Conservation (phyloP, 1,140 invertebrate species). For the Monochamus saltuarius region DNA sequence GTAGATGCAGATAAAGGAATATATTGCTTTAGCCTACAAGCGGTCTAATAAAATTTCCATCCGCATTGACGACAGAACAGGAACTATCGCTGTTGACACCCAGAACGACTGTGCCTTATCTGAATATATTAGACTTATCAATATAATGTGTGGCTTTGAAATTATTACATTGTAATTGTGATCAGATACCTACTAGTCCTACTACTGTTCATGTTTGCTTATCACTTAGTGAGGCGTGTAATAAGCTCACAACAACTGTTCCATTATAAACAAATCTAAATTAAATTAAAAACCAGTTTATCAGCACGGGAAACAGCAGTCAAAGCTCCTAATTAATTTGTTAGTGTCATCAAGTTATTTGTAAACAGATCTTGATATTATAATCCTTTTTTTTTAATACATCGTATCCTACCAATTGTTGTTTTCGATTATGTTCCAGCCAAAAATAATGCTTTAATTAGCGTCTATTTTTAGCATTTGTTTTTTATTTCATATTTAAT, state of each 20-base stretch:
- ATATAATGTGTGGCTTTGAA: conserved; percentile 10
- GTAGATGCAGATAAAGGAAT: too few species aligned
- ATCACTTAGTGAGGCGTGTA: conserved; percentile 41
- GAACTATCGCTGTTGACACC: too few species aligned
- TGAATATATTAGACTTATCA: conserved; percentile 9
- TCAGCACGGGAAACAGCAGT: too few species aligned
- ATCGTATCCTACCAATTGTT: conserved; percentile 3
- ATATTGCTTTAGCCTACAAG: too few species aligned
- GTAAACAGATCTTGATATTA: conserved; percentile 4
- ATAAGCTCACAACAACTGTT: conserved; percentile 42
- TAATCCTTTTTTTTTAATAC: conserved; percentile 12
- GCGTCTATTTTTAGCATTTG: not conserved
- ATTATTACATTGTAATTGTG: conserved; percentile 36
- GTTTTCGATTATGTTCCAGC: not conserved
- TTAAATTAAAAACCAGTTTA: too few species aligned
- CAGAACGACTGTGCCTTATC: not conserved
- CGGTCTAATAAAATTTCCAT: too few species aligned
- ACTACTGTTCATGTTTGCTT: conserved; percentile 41
- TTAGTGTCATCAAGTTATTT: not conserved
- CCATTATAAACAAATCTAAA: conserved; percentile 20
- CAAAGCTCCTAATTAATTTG: too few species aligned
- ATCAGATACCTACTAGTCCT: conserved; percentile 27
- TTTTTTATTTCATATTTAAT: not conserved
- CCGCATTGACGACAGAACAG: too few species aligned
- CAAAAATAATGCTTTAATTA: not conserved